Conservation (phyloP, 2,888 invertebrate genomes). For the Eulithis prunata region DNA sequence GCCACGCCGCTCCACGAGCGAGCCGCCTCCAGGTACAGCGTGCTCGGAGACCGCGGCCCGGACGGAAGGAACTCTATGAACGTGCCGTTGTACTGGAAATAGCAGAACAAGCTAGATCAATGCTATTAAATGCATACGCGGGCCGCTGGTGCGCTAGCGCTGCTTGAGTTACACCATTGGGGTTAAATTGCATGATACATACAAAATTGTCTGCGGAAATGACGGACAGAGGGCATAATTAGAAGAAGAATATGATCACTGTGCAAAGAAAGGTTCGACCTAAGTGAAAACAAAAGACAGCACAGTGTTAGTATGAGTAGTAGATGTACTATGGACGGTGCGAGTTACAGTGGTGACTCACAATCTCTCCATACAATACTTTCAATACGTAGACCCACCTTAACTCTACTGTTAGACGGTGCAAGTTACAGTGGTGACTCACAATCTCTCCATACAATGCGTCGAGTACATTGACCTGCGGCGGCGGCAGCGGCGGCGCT, state of each 20-base stretch:
- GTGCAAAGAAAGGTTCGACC: too few relatives aligned
- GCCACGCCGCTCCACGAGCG: slow-evolving; percentile 90
- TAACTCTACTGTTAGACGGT: slow-evolving; percentile 34
- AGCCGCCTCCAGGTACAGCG: slow-evolving; percentile 88
- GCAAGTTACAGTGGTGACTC: slow-evolving; percentile 41
- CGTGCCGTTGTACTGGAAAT: slow-evolving; percentile 86
- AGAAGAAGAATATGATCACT: too few relatives aligned
- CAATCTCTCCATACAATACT: slow-evolving; percentile 57
- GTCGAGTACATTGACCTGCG: slow-evolving; percentile 51
- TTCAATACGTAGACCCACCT: slow-evolving; percentile 56
- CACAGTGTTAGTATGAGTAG: too few relatives aligned
- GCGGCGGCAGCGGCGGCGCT: slow-evolving; percentile 73
- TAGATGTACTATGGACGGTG: neutral
- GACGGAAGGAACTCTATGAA: slow-evolving; percentile 88
- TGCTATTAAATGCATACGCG: neutral
- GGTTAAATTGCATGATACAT: too few relatives aligned
- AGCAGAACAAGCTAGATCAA: neutral
- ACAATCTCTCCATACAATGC: slow-evolving; percentile 60
- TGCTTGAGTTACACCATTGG: too few relatives aligned
- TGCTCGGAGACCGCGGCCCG: slow-evolving; percentile 86
- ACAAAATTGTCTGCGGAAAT: too few relatives aligned
- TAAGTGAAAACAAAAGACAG: too few relatives aligned
- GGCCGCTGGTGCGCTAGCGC: too few relatives aligned
- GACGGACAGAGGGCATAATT: too few relatives aligned
- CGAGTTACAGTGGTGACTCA: slow-evolving; percentile 46